Base-by-base conservation (phyloP, 2,113 vertebrate genomes). In the Aegotheles bennettii region DNA sequence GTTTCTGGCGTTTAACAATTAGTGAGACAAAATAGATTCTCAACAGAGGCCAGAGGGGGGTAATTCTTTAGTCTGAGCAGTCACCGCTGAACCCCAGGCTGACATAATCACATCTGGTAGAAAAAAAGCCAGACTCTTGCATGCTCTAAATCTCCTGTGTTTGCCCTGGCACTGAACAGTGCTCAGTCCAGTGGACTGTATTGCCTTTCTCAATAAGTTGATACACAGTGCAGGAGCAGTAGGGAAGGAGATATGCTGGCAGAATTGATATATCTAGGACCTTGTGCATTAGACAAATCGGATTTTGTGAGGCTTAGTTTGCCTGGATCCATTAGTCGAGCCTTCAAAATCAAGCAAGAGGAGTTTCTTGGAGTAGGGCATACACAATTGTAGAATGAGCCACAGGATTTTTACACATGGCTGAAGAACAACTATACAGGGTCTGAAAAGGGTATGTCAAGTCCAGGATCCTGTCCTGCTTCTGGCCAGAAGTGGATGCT, bases 1-100 rank as follows among this genome's bases (percentile, higher is more conserved):
- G 53, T 81, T 94, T 75, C 45, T 94, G 89, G 60, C 86, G 69
- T 78, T 94, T 95, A 81, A 78, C 82, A 88, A 93, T 82, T 84
- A 80, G 57, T 69, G 50, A 86, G 48, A 38, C 56, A 68, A 92
- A 93, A 78, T 9, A 92, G 57, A 26, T 60, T 43, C 43, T 86
- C 83, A 92, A 19, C 11, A 81, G 71, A 71, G 36, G 24, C 42
- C 25, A 48, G 36, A 64, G 63, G 16, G 23, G 21, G 47, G 43
- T 61, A 78, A 53, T 75, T 89, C 61, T 88, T 83, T 40, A 69
- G 56, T 68, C 75, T 93, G 54, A 92, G 24, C 8, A 74, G 56
- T 93, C 38, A 57, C 29, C 70, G 85, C 74, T 87, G 67, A 69
- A 80, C 42, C 38, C n/a, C 36, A 83, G n/a, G 33, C 71, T 51